Evolutionary conservation across 1,140 invertebrate genomes (phyloP).

Genomic region (Meloidogyne exigua): DNA sequence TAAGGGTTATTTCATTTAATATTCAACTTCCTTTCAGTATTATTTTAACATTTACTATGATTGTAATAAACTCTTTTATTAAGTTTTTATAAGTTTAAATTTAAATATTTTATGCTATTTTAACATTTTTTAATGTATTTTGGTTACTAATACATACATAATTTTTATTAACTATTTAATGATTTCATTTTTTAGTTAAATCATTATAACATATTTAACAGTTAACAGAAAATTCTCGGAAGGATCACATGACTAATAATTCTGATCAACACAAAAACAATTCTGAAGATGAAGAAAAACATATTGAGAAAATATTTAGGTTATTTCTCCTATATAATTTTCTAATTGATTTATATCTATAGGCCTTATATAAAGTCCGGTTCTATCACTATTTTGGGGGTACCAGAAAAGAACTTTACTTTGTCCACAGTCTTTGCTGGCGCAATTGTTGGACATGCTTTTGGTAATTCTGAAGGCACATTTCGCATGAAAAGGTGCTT

Average conservation of each 20-base stretch:
- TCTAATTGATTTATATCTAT: neutral
- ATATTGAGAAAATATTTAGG: constrained; percentile 7
- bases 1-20: too few relatives aligned
- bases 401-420: constrained; percentile 3
- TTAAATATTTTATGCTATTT: neutral
- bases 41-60: too few relatives aligned
- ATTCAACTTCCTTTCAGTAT: too few relatives aligned
- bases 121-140: neutral
- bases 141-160: neutral
- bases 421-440: constrained; percentile 7
- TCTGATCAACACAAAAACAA: neutral
- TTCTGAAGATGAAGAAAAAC: neutral
- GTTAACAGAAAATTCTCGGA: neutral
- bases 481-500: neutral
- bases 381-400: constrained; percentile 8
- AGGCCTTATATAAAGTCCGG: neutral
- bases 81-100: too few relatives aligned
- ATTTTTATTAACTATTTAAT: neutral
- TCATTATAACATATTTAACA: neutral
- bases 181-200: too few relatives aligned
- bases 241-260: constrained; percentile 2
- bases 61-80: too few relatives aligned
- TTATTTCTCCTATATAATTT: neutral
- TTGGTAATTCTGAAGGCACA: neutral
- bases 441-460: constrained; percentile 5